These are phyloP conservation scores for Cephalopachus bancanus DNA, from an alignment of 2,797 vertebrate species.

Conservation along the genomic window DNA sequence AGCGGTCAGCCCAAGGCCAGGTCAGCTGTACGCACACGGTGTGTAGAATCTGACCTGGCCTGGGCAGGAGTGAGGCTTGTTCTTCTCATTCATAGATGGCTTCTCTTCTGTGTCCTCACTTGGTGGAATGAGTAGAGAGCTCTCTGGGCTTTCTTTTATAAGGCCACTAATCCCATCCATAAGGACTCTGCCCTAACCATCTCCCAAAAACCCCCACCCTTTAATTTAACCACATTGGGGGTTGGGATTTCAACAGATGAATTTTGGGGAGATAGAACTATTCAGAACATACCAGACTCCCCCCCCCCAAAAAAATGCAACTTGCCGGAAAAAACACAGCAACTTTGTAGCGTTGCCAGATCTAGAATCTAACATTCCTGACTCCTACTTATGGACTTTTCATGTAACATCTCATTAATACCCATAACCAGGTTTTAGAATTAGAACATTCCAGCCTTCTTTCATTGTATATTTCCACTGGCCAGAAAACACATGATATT, in stretches of 20 bases:
- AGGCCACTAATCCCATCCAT: not conserved
- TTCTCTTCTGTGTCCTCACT: not conserved
- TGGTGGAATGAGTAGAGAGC: not conserved
- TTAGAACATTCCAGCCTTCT: not conserved
- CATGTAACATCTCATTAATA: accelerated
- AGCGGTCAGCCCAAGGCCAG: not conserved
- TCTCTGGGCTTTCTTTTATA: not conserved
- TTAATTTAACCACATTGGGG: not conserved
- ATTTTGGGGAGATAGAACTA: not conserved
- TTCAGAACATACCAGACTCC: not conserved
- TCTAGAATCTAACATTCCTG: not conserved
- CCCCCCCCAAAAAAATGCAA: not conserved
- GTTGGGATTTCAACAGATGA: not conserved
- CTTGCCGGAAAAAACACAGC: not conserved
- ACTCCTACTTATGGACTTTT: not conserved
- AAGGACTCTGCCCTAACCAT: not conserved
- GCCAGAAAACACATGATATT: not conserved
- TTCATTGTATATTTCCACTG: not conserved
- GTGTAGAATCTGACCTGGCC: not conserved
- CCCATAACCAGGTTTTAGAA: not conserved
- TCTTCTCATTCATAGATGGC: not conserved
- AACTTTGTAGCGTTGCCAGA: not conserved
- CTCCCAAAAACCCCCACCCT: not conserved
- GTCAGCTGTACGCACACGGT: not conserved
- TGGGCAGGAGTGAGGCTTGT: not conserved